phyloP scores from a whole-genome alignment of 1,140 invertebrate genomes.

The Cataglyphis hispanica region DNA sequence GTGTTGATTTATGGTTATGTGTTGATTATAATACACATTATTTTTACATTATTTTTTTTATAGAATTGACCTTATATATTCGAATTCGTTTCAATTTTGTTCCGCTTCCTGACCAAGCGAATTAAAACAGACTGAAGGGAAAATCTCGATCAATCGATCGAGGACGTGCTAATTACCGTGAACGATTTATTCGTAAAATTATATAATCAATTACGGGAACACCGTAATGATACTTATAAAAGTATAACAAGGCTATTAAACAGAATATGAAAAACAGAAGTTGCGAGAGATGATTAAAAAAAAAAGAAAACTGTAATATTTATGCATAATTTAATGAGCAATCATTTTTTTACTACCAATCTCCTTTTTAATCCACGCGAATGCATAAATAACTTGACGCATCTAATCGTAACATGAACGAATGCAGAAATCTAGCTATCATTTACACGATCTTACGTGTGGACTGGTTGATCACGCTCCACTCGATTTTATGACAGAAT shows the following conservation, averaged over 20 bases:
- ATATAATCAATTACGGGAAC: slow-evolving; percentile 63
- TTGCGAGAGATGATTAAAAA: slow-evolving; percentile 29
- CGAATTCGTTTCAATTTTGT: slow-evolving; percentile 43
- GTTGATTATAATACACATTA: background rate
- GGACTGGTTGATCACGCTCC: slow-evolving; percentile 12
- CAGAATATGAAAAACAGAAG: too few species aligned
- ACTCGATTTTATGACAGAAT: slow-evolving; percentile 11
- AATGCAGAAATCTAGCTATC: slow-evolving; percentile 21
- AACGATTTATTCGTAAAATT: slow-evolving; percentile 69
- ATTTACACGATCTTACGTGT: slow-evolving; percentile 23
- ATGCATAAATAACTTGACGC: slow-evolving; percentile 27
- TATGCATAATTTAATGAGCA: slow-evolving; percentile 30
- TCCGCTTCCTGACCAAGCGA: slow-evolving; percentile 43
- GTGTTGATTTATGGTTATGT: background rate
- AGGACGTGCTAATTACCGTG: slow-evolving; percentile 69
- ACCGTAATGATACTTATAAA: slow-evolving; percentile 66
- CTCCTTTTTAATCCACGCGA: background rate
- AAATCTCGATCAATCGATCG: slow-evolving; percentile 47
- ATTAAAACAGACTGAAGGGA: slow-evolving; percentile 15
- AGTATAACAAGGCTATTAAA: slow-evolving; percentile 66
- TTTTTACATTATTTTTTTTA: background rate
- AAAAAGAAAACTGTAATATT: slow-evolving; percentile 31
- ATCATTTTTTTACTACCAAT: slow-evolving; percentile 9
- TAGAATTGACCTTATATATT: slow-evolving; percentile 47
- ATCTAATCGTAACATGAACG: slow-evolving; percentile 2